Evolutionary conservation across 2,888 invertebrate genomes (phyloP), one percentile per base, ranked within the genome.

Genomic region (Agapetus fuscipes): DNA sequence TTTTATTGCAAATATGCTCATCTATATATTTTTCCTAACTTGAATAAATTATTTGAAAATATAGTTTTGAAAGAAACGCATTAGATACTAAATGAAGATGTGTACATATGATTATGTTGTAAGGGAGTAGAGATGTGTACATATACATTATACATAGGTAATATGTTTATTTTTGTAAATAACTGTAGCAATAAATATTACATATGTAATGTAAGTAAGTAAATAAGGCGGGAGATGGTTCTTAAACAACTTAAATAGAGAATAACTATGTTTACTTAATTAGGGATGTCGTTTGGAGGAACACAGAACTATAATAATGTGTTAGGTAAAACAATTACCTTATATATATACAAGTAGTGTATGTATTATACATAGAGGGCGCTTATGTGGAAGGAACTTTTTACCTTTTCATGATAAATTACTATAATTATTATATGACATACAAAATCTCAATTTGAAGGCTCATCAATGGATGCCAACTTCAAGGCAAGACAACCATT

Each of bases 121-220:
- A 30, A 39, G 30, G 30, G 25, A 34, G n/a, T 34, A 16, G 25
- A 20, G 25, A 26, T 40, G 40, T 40, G 20, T 14, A 36, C 28
- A 36, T 17, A 35, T 24, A 34, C 20, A 17, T 11, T 24, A 37
- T 34, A 41, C 9, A 36, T 47, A 42, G 29, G 31, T 44, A 41
- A n/a, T 20, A 20, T 44, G 44, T 48, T 39, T 48, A 48, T 48
- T 48, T 48, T 48, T 48, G 47, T 48, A 48, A 48, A 48, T 48
- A 48, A 42, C 30, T 33, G 39, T 48, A 48, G 45, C 37, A 39
- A 46, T 37, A 38, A 29, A 33, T 24, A 33, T n/a, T n/a, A n/a
- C n/a, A n/a, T n/a, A n/a, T n/a, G n/a, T n/a, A n/a, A n/a, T n/a
- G n/a, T n/a, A n/a, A n/a, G n/a, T 44, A 43, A 46, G 41, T 26